Conservation (phyloP, 37 sponge, comb jelly and placozoan genomes). For the Mnemiopsis leidyi region DNA sequence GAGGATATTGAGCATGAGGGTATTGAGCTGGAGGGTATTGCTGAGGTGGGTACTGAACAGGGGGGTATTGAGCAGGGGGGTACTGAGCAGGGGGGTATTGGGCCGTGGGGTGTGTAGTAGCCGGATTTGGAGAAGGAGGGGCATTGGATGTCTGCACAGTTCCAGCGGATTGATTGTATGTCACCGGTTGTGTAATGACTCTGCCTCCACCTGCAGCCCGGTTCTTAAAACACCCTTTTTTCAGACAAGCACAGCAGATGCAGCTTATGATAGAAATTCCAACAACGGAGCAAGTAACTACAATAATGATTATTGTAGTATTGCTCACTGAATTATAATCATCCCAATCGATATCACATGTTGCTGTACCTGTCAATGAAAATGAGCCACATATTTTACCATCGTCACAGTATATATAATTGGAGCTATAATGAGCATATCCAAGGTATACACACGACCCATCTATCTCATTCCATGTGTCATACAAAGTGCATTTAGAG, state of each 20-base stretch:
- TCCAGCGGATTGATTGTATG: slow-evolving; percentile 3
- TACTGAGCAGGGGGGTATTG: slow-evolving; percentile 9
- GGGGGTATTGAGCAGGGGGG: slow-evolving; percentile 5
- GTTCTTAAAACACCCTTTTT: not conserved
- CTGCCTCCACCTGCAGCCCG: no score
- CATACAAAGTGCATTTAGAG: not conserved
- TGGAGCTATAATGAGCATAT: no score
- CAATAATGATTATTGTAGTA: not conserved
- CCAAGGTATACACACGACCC: no score
- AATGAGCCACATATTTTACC: no score
- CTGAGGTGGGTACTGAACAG: not conserved
- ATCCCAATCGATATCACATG: no score
- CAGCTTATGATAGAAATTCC: not conserved
- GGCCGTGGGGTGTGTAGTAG: not conserved
- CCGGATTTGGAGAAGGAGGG: not conserved
- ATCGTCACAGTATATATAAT: no score
- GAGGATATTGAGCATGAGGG: slow-evolving; percentile 36
- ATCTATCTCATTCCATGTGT: not conserved
- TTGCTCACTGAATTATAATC: no score
- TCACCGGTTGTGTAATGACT: not conserved
- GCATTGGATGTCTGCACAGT: no score
- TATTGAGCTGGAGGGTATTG: not conserved
- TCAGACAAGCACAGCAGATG: not conserved
- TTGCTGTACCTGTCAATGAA: no score
- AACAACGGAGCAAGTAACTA: not conserved